Evolutionary conservation across 2,888 invertebrate species (phyloP).

Genomic region (Chromoteleia sp.): DNA sequence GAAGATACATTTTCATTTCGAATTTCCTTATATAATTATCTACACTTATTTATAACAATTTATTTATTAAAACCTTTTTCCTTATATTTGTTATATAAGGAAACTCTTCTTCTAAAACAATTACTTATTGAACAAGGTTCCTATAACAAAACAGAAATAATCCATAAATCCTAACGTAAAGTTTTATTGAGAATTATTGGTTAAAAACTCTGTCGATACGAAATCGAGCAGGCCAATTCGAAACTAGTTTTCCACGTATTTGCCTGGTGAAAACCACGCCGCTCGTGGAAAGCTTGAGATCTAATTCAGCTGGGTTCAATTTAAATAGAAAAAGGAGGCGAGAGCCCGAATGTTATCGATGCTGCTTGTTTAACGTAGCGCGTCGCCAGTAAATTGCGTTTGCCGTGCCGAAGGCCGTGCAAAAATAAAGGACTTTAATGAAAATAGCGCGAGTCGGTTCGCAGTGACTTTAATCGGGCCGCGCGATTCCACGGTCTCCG

Average conservation of each 20-base stretch:
- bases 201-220: too few species aligned
- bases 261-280: slow-evolving; percentile 42
- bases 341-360: too few species aligned
- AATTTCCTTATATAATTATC: too few species aligned
- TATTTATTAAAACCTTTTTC: too few species aligned
- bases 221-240: not conserved
- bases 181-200: too few species aligned
- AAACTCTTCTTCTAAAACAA: too few species aligned
- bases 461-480: slow-evolving; percentile 55
- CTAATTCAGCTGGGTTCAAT: slow-evolving; percentile 32
- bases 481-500: slow-evolving; percentile 30
- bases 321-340: slow-evolving; percentile 41
- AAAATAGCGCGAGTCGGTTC: slow-evolving; percentile 54
- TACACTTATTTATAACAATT: too few species aligned
- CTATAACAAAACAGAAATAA: too few species aligned
- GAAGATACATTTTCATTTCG: too few species aligned
- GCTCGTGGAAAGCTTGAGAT: slow-evolving; percentile 59
- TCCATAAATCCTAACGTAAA: too few species aligned
- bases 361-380: slow-evolving; percentile 54
- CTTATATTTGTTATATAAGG: too few species aligned
- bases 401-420: slow-evolving; percentile 38
- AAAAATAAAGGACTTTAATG: slow-evolving; percentile 59
- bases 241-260: slow-evolving; percentile 15
- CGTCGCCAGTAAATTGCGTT: slow-evolving; percentile 60
- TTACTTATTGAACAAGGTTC: too few species aligned